Evolutionary conservation across 2,797 vertebrate species (phyloP).

Genomic region (Eremophila alpestris): DNA sequence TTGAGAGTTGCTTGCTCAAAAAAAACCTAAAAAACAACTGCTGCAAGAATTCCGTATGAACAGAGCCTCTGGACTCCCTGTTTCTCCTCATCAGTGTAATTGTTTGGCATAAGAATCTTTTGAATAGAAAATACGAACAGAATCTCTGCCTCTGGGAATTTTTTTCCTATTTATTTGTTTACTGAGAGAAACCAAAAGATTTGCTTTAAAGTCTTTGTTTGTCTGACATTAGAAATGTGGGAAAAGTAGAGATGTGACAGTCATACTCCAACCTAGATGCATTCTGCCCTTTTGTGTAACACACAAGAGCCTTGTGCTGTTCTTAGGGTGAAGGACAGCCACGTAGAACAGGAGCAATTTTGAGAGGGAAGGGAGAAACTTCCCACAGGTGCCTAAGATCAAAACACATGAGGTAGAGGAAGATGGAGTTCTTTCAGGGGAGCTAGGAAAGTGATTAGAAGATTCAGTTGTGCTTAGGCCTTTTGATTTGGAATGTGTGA

Average conservation of each 20-base stretch:
- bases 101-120: neutral
- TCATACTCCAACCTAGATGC: accelerated
- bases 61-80: neutral
- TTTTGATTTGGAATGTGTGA: neutral
- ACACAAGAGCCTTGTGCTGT: neutral
- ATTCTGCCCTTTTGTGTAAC: neutral
- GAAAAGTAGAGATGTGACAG: neutral
- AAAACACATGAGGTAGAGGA: neutral
- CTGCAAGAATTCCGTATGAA: neutral
- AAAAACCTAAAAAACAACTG: neutral
- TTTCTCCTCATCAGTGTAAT: neutral
- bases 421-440: neutral
- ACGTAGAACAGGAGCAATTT: neutral
- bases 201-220: neutral
- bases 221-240: neutral
- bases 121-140: neutral
- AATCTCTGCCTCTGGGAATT: neutral
- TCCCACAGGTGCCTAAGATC: neutral
- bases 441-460: neutral
- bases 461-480: neutral
- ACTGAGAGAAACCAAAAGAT: neutral
- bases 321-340: neutral
- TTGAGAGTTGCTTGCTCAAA: neutral
- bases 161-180: neutral
- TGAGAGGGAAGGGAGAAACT: neutral